Evolutionary conservation across 2,113 vertebrate species (phyloP), one percentile per base, ranked within the genome.

Genomic region (Salvator merianae): DNA sequence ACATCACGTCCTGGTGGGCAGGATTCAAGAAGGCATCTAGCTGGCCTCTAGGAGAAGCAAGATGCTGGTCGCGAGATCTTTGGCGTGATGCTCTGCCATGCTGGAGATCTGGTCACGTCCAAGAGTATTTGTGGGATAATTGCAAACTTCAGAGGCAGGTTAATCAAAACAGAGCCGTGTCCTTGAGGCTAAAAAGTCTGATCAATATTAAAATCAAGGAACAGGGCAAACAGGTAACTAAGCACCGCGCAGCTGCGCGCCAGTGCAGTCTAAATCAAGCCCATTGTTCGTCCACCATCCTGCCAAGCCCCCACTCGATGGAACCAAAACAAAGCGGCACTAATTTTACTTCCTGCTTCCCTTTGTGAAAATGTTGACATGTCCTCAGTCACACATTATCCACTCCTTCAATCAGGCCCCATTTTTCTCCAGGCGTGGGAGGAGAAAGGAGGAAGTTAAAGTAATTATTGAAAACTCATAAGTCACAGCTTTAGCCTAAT

Each of bases 401-500:
- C 88, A 38, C 91, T 93, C 90, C 94, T 94, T 94, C 94, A 95
- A 95, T 94, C 95, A 96, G 89, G 20, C 85, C 71, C 92, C 89
- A 88, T 94, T 94, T 95, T 95, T 91, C 94, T 95, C 89, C 86
- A 95, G 95, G 86, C 32, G 91, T 89, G 14, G 77, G 1, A 73
- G 82, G 91, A 89, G 87, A 90, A 93, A 59, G 87, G 79, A 93
- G 93, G 93, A 93, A 95, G 82, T 88, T 88, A 77, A 91, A 94
- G 89, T 76, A 93, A 95, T 95, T 92, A 95, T 84, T 90, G 94
- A 92, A 92, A 94, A 95, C 90, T 93, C 92, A 53, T 89, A 90
- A 96, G 92, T 89, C 89, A 87, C 91, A 95, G 94, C 93, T 93
- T 95, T 93, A 86, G 90, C 90, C 93, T 94, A 91, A 94, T 96